Conservation (phyloP, 2,113 vertebrate species). For the Malurus elegans region DNA sequence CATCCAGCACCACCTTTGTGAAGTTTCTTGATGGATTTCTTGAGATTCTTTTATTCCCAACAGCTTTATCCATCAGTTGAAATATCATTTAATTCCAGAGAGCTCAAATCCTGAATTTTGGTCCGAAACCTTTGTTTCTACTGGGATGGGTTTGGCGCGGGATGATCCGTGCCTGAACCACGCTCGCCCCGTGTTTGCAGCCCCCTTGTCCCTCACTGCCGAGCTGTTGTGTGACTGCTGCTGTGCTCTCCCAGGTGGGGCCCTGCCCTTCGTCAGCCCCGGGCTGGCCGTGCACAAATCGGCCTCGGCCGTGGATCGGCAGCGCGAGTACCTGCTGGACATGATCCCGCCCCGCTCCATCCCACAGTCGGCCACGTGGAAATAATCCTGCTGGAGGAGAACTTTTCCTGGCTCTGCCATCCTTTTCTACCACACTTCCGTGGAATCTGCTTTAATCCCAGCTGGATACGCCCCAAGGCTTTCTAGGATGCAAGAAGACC, state of each 20-base stretch:
- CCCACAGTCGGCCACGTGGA: constrained; percentile 96
- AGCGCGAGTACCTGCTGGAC: constrained; percentile 96
- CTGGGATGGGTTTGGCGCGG: too few relatives aligned
- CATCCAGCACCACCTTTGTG: neutral
- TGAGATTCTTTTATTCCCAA: neutral
- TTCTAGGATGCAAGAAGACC: constrained; percentile 44
- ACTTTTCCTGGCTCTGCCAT: constrained; percentile 47
- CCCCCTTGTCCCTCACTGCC: fast-evolving
- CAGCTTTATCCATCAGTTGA: neutral
- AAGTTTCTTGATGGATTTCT: neutral
- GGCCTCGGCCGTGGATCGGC: constrained; percentile 88
- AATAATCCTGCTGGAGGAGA: constrained; percentile 78
- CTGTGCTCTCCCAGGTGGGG: constrained; percentile 76
- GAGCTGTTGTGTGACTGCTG: fast-evolving
- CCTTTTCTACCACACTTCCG: constrained; percentile 30
- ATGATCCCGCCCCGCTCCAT: constrained; percentile 98
- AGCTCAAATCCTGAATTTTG: neutral
- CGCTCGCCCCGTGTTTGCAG: fast-evolving
- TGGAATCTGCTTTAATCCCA: constrained; percentile 67
- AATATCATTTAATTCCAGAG: neutral
- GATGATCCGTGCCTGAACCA: neutral
- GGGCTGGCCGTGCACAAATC: constrained; percentile 89
- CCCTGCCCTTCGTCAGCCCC: constrained; percentile 91
- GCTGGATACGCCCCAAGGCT: constrained; percentile 53
- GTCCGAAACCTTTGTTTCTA: neutral